Evolutionary conservation across 2,797 vertebrate genomes (phyloP), one percentile per base, ranked within the genome.

Genomic region (Yasuhikotakia modesta): DNA sequence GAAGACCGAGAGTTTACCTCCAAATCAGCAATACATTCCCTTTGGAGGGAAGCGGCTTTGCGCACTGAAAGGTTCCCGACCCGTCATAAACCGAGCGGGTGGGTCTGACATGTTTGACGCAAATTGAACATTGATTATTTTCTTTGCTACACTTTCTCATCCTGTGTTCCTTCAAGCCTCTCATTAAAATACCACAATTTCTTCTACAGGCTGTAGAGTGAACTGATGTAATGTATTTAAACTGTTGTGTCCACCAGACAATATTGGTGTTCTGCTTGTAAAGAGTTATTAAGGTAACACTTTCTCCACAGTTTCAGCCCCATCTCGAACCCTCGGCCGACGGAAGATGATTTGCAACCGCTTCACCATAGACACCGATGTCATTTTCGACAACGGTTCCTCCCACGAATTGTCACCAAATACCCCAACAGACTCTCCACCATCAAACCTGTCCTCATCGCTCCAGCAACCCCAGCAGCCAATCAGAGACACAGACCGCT

Each of bases 31-130:
- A 87, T 99, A 99, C 61, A 92, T 97, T 77, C 98, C 98, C 5
- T 99, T 99, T 61, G 96, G 97, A 86, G 98, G 98, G n/a, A 97
- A 97, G 85, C 93, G 98, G 52, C 91, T 99, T 43, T 95, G 94
- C 81, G 96, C 96, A n/a, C 93, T 99, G 61, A 99, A 99, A 86
- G 97, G 97, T 52, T 92, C 93, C 19, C 92, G 94, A 79, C 95
- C 95, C 45, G 67, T 89, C 84, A 93, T 97, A 91, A 96, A 94
- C 94, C 92, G 96, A 96, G 92, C 96, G 94, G 97, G 97, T 98
- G 93, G 90, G 58, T 16, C n/a, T 53, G 39, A 43, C 6, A 17
- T 32, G 11, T 61, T 67, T 78, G 19, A 50, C 5, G n/a, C n/a
- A 76, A 48, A 76, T 11, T 50, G 43, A 69, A 60, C 13, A 30